phyloP scores from a whole-genome alignment of 2,113 vertebrate species.

The Toxostoma redivivum region DNA sequence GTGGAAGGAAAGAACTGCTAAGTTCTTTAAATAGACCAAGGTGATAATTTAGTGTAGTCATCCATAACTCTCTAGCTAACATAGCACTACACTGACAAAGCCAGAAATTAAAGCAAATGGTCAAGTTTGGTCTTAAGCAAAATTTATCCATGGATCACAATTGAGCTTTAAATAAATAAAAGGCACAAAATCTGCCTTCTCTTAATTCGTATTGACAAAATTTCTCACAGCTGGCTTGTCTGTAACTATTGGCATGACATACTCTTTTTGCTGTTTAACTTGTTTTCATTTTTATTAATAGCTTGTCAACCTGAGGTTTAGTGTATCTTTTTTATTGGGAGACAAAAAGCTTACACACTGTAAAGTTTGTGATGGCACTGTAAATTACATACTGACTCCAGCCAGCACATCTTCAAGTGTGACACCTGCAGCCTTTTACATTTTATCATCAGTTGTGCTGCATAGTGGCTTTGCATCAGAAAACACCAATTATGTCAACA shows the following conservation, averaged over 20 bases:
- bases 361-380: background rate
- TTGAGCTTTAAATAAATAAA: background rate
- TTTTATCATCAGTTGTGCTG: background rate
- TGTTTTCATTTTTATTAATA: background rate
- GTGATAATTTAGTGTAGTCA: background rate
- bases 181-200: background rate
- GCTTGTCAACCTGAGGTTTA: background rate
- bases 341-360: background rate
- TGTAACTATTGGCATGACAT: background rate
- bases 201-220: background rate
- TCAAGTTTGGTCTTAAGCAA: background rate
- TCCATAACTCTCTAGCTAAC: background rate
- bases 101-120: background rate
- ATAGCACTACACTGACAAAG: background rate
- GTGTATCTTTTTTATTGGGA: background rate
- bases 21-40: background rate
- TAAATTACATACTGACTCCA: background rate
- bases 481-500: background rate
- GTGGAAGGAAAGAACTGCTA: background rate
- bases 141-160: background rate
- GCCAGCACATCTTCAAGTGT: background rate
- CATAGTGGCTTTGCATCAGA: background rate
- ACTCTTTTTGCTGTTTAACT: background rate
- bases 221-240: background rate
- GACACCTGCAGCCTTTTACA: background rate